Conservation (phyloP, 1,140 invertebrate species). For the Aethina tumida region DNA sequence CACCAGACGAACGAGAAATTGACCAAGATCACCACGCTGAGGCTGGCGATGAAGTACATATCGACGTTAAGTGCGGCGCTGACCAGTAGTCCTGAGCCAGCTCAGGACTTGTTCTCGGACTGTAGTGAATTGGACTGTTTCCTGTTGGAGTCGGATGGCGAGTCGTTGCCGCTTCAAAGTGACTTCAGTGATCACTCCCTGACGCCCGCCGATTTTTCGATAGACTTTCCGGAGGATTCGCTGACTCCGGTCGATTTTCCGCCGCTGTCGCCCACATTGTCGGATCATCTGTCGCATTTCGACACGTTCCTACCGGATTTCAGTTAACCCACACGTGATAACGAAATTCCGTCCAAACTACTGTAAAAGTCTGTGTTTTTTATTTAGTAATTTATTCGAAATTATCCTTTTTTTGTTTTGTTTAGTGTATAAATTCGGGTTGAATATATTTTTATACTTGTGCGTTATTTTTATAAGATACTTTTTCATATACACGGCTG, state of each 20-base stretch:
- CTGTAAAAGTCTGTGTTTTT: too few relatives aligned
- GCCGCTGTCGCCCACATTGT: slow-evolving; percentile 25
- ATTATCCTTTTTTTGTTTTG: too few relatives aligned
- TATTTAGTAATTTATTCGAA: too few relatives aligned
- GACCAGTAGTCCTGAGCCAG: slow-evolving; percentile 12
- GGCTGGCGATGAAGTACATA: slow-evolving; percentile 82
- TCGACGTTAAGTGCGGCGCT: slow-evolving; percentile 45
- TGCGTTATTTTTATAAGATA: too few relatives aligned
- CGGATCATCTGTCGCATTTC: slow-evolving; percentile 26
- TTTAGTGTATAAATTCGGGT: too few relatives aligned
- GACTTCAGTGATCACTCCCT: slow-evolving; percentile 32
- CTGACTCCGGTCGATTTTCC: slow-evolving; percentile 29
- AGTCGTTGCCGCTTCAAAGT: slow-evolving; percentile 30
- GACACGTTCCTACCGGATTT: slow-evolving; percentile 30
- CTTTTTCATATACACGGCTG: too few relatives aligned
- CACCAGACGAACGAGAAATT: slow-evolving; percentile 56
- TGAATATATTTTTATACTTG: too few relatives aligned
- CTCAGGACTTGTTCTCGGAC: slow-evolving; percentile 26
- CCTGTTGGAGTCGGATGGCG: slow-evolving; percentile 32
- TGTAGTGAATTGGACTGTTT: slow-evolving; percentile 33
- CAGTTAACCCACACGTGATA: too few relatives aligned
- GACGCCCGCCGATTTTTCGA: slow-evolving; percentile 30
- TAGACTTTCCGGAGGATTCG: slow-evolving; percentile 27
- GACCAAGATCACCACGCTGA: slow-evolving; percentile 81
- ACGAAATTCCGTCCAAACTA: too few relatives aligned